phyloP scores from a whole-genome alignment of 2,888 invertebrate genomes.

The Polylopha cassiicola region DNA sequence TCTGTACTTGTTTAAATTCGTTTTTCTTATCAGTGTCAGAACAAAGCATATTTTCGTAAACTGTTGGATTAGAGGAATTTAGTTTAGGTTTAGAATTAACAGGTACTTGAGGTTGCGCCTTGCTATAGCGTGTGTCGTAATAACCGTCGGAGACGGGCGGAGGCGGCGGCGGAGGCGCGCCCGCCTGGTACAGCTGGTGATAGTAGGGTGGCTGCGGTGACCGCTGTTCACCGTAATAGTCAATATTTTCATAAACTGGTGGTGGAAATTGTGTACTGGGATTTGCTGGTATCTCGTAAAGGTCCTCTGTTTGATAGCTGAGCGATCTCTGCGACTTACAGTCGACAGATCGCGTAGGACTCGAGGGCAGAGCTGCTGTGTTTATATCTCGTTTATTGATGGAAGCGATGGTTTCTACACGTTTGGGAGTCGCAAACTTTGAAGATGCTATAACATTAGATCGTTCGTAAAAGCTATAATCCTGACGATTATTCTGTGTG shows the following conservation, averaged over 20 bases:
- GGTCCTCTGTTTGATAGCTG: constrained; percentile 66
- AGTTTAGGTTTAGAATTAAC: constrained; percentile 68
- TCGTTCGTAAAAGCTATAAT: constrained; percentile 79
- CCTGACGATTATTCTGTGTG: constrained; percentile 62
- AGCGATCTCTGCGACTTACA: constrained; percentile 79
- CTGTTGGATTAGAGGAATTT: constrained; percentile 59
- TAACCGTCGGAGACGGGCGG: constrained; percentile 64
- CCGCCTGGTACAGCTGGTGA: constrained; percentile 73
- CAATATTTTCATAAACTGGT: constrained; percentile 88
- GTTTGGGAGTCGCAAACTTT: constrained; percentile 86
- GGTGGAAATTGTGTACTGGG: constrained; percentile 60
- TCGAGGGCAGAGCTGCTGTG: constrained; percentile 60
- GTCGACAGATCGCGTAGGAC: constrained; percentile 79
- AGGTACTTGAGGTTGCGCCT: constrained; percentile 90
- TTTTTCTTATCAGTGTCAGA: constrained; percentile 62
- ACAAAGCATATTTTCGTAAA: constrained; percentile 73
- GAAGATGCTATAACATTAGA: constrained; percentile 86
- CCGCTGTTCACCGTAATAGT: constrained; percentile 82
- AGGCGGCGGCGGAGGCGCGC: constrained; percentile 60
- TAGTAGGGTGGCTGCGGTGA: constrained; percentile 79
- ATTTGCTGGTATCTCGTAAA: constrained; percentile 66
- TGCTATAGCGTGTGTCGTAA: constrained; percentile 79
- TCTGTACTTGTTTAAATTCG: constrained; percentile 55
- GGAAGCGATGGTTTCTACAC: constrained; percentile 80
- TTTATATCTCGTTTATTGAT: constrained; percentile 64